Base-by-base conservation (phyloP, 2,113 vertebrate genomes). In the Oncorhynchus tshawytscha region DNA sequence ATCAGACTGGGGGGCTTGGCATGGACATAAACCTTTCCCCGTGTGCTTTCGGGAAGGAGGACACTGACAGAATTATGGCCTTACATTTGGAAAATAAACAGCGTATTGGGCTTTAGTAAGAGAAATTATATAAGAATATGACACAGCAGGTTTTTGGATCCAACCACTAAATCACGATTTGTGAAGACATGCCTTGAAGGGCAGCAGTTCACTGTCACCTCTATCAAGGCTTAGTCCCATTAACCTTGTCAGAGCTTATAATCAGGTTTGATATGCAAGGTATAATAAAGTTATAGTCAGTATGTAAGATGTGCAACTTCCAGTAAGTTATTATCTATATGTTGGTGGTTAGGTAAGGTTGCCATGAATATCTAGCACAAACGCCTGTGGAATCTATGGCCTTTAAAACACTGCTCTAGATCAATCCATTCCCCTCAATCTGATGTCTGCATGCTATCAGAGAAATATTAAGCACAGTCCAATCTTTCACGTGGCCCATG, bases 11-110 rank as follows among this genome's bases (percentile, higher is more conserved):
- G 79, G 79, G 27, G 7, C 74, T 76, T 75, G 82, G 73, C 73
- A n/a, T 67, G 82, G 88, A 87, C 90, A 81, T 82, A 83, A 88
- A 78, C 77, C 77, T 88, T 86, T 86, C 66, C 34, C 67, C 70
- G 22, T 60, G 73, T 77, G 77, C 22, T 48, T 39, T 71, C 75
- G 60, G 60, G 31, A 70, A 57, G 39, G 29, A 4, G 66, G n/a
- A 73, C 67, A 64, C 54, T 48, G 1, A 29, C 24, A 6, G 67
- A 70, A 76, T 84, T 74, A 76, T 75, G 70, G 65, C 54, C 71
- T 72, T 22, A 83, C 69, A 79, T 78, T 62, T 70, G 51, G 39
- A 66, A 69, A 24, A 3, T 29, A 45, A 15, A 69, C 25, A 74
- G 64, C 73, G 54, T 18, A 74, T 45, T 49, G 64, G 67, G 29